These are phyloP conservation scores for Lerema accius DNA, from an alignment of 1,140 invertebrate genomes.

Conservation along the genomic window DNA sequence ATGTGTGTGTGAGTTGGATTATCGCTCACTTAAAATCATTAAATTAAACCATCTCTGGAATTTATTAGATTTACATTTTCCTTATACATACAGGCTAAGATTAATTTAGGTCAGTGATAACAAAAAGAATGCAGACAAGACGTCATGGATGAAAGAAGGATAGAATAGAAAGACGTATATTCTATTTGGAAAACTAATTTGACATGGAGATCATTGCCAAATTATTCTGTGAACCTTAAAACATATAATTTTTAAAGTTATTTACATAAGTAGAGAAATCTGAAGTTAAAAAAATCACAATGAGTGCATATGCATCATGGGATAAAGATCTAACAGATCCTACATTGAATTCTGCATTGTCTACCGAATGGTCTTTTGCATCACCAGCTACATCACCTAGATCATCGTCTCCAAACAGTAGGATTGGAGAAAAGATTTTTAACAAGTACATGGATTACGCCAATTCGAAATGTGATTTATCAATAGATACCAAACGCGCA, in stretches of 20 bases:
- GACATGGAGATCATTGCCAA: neutral
- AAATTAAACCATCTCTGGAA: no score
- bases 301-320: conserved; percentile 60
- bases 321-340: conserved; percentile 50
- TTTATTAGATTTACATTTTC: no score
- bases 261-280: neutral
- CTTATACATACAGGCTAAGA: no score
- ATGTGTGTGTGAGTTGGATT: no score
- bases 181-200: no score
- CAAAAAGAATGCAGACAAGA: no score
- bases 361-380: conserved; percentile 49
- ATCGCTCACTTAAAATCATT: no score
- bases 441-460: conserved; percentile 65
- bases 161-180: no score
- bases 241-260: neutral
- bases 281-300: conserved; percentile 43
- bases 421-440: conserved; percentile 59
- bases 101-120: no score
- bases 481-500: conserved; percentile 47
- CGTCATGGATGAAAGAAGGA: no score
- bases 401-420: conserved; percentile 52
- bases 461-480: conserved; percentile 61
- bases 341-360: conserved; percentile 47
- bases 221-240: neutral
- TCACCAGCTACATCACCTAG: conserved; percentile 45